Evolutionary conservation across 30 jellyfish, hydroid and myxozoan species (phyloP).

Genomic region (Chrysaora quinquecirrha): DNA sequence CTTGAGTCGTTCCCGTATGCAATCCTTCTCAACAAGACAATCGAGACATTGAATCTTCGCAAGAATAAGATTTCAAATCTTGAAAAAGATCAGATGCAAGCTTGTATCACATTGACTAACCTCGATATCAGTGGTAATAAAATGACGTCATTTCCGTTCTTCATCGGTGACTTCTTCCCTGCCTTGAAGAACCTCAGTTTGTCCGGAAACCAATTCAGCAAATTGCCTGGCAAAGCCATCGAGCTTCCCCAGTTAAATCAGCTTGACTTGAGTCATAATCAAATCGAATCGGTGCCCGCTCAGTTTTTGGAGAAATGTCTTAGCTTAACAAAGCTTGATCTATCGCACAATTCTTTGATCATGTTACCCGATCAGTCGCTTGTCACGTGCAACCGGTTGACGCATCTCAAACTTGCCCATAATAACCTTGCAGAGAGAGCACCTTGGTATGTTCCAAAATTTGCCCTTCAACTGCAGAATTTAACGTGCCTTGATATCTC

Average conservation of each 20-base stretch:
- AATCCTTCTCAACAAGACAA: conserved; percentile 36
- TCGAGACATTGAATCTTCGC: conserved; percentile 63
- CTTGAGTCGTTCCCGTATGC: conserved; percentile 75
- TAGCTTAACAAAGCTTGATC: conserved; percentile 67
- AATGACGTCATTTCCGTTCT: conserved; percentile 65
- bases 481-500: conserved; percentile 68
- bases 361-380: conserved; percentile 66
- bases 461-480: conserved; percentile 63
- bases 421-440: conserved; percentile 66
- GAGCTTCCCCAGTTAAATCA: conserved; percentile 53
- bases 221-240: conserved; percentile 41
- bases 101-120: conserved; percentile 27
- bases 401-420: conserved; percentile 71
- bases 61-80: conserved; percentile 42
- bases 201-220: conserved; percentile 50
- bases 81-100: conserved; percentile 18
- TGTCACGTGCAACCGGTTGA: conserved; percentile 41
- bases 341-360: conserved; percentile 63
- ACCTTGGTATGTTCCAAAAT: conserved; percentile 82
- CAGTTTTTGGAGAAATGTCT: conserved; percentile 61
- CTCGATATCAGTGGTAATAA: conserved; percentile 70
- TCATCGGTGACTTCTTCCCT: conserved; percentile 70
- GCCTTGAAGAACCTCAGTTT: conserved; percentile 53
- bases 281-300: conserved; percentile 52
- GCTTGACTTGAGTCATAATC: conserved; percentile 67